A percentile compares a stretch with the other conserved stretches of the same genome.
These are phyloP conservation scores for Cremastinae sp. DNA, from an alignment of 2,888 invertebrate genomes.

Conservation along the genomic window DNA sequence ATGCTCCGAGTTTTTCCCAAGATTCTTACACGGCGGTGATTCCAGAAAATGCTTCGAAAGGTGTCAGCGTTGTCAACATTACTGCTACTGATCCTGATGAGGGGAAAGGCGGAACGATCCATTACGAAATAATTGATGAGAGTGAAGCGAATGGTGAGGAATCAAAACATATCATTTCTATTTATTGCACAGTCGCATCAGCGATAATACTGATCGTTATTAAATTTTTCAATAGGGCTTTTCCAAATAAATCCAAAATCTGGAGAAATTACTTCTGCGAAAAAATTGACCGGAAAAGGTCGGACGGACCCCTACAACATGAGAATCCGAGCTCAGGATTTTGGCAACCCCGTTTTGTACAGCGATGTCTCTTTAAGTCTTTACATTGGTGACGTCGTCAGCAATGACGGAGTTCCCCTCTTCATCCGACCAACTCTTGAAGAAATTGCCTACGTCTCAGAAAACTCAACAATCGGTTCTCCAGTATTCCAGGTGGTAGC, in stretches of 20 bases:
- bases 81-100: slow-evolving; percentile 90
- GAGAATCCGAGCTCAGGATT: slow-evolving; percentile 86
- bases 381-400: slow-evolving; percentile 89
- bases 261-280: slow-evolving; percentile 86
- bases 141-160: slow-evolving; percentile 86
- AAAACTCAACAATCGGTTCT: slow-evolving; percentile 88
- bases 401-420: slow-evolving; percentile 89
- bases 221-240: slow-evolving; percentile 81
- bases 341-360: slow-evolving; percentile 83
- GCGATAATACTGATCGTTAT: no score
- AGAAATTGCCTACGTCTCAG: slow-evolving; percentile 86
- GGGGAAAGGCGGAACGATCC: slow-evolving; percentile 86
- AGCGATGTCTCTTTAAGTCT: slow-evolving; percentile 85
- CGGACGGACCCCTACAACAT: slow-evolving; percentile 87
- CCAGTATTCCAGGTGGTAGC: slow-evolving; percentile 89
- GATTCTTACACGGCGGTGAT: slow-evolving; percentile 87
- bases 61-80: slow-evolving; percentile 85
- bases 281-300: slow-evolving; percentile 87
- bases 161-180: not conserved
- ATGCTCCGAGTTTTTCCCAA: slow-evolving; percentile 86
- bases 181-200: no score
- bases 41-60: slow-evolving; percentile 87
- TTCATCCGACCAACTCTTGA: slow-evolving; percentile 87
- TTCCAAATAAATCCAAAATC: slow-evolving; percentile 85
- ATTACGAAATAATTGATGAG: slow-evolving; percentile 87